A percentile compares a stretch with the other conserved stretches of the same genome.
Conservation (phyloP, 2,888 invertebrate species). For the Drosophila neotestacea region DNA sequence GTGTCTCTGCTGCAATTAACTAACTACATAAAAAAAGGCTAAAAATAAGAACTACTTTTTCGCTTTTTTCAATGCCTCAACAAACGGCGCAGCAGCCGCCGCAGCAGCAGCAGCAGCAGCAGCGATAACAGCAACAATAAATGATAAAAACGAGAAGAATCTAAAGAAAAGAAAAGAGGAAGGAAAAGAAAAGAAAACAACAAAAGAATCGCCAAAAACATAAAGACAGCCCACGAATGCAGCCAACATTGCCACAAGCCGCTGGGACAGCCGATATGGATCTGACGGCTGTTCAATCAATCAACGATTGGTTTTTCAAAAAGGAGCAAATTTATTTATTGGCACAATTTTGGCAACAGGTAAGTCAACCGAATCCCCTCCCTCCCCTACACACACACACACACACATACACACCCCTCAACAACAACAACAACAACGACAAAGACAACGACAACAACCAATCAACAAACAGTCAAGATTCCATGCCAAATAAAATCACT, state of each 20-base stretch:
- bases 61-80: constrained; percentile 25
- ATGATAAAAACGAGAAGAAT: constrained; percentile 18
- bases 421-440: not conserved
- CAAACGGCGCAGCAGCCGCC: constrained; percentile 27
- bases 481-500: not conserved
- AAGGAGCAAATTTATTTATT: constrained; percentile 97
- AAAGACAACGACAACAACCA: not conserved
- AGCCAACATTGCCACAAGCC: constrained; percentile 91
- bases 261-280: constrained; percentile 93
- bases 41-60: not conserved
- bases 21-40: not conserved
- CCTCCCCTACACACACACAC: not conserved
- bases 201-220: constrained; percentile 34
- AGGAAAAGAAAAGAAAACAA: constrained; percentile 22
- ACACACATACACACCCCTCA: not conserved
- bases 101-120: constrained; percentile 12
- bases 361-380: constrained; percentile 86
- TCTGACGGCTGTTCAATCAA: constrained; percentile 97
- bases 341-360: constrained; percentile 99
- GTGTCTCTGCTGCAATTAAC: constrained; percentile 25
- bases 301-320: constrained; percentile 97
- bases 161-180: constrained; percentile 25
- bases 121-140: constrained; percentile 21
- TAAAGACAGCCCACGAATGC: constrained; percentile 87
- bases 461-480: not conserved